Base-by-base conservation (phyloP, 2,113 vertebrate genomes). In the Coregonus clupeaformis region DNA sequence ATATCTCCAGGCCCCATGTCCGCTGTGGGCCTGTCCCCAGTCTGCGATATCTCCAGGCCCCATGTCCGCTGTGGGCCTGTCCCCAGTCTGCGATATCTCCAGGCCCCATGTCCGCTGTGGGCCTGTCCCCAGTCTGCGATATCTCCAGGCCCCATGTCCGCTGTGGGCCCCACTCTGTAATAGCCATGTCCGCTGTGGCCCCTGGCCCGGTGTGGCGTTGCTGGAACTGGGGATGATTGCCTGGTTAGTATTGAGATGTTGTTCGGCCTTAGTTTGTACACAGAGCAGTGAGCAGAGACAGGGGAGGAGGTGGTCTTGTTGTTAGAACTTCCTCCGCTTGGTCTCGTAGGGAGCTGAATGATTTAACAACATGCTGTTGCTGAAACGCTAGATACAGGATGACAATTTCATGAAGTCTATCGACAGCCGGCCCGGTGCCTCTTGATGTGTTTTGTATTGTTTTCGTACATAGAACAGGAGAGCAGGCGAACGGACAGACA, bases 391-490 rank as follows among this genome's bases (percentile, higher is more conserved):
- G 52, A n/a, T 52, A 55, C 62, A 27, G 62, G 65, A 60, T 59
- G 60, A 63, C 42, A 69, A 29, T 69, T 66, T 68, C 18, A 72
- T 69, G 30, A 74, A 69, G 64, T 5, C 13, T 30, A 3, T 85
- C 63, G 5, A 75, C 75, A 62, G 27, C 29, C 1, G 49, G 14
- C 49, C 49, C 14, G 3, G 3, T 14, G 18, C 57, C 32, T 49
- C 62, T 72, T 77, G 29, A 76, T 78, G 67, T 78, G 73, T 67
- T 67, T 73, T 76, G 60, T 73, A 63, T 45, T 67, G 24, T 47
- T n/a, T 11, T 30, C 59, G 65, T 69, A 30, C n/a, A 62, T 78
- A 32, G 64, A 45, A 52, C 60, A 36, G 1, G 22, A 45, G 36
- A 1, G 14, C 13, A 18, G 14, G 14, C 5, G 9, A 18, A 36